Percentiles rank a stretch among this genome's conserved stretches.
phyloP scores from a whole-genome alignment of 2,888 invertebrate genomes.

The Rhagium mordax region DNA sequence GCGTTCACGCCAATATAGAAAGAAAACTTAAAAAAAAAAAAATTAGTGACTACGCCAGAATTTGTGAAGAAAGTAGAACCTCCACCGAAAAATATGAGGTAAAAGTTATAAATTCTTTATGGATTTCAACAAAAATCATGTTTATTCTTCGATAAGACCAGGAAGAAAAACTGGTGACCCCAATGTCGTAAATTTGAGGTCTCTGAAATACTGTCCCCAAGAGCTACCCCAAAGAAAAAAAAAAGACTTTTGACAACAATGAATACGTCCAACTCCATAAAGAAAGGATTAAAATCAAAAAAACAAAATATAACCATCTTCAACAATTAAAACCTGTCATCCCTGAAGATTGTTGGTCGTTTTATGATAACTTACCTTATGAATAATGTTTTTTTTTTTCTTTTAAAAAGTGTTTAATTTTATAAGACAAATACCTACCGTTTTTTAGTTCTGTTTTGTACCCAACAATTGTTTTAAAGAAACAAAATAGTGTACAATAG shows the following conservation, averaged over 20 bases:
- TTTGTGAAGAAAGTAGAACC: neutral
- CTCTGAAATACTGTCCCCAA: neutral
- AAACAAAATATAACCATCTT: constrained; percentile 28
- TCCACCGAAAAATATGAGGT: neutral
- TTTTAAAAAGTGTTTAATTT: no score
- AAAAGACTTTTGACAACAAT: neutral
- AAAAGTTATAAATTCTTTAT: neutral
- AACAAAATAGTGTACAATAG: neutral
- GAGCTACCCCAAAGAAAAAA: neutral
- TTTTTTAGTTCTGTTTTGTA: no score
- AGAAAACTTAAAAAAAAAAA: no score
- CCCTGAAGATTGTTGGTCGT: constrained; percentile 18
- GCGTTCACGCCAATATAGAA: neutral
- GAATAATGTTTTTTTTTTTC: no score
- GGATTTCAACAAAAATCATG: neutral
- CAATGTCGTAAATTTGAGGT: neutral
- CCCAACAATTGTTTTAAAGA: no score
- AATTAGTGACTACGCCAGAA: neutral
- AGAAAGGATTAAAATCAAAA: neutral
- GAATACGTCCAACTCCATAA: neutral
- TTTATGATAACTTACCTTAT: constrained; percentile 26
- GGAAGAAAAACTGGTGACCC: neutral
- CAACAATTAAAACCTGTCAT: constrained; percentile 28
- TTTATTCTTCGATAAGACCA: neutral
- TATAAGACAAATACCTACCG: no score